Conservation (phyloP, 92 coral and sea anemone genomes). For the Zoanthus gigantus region DNA sequence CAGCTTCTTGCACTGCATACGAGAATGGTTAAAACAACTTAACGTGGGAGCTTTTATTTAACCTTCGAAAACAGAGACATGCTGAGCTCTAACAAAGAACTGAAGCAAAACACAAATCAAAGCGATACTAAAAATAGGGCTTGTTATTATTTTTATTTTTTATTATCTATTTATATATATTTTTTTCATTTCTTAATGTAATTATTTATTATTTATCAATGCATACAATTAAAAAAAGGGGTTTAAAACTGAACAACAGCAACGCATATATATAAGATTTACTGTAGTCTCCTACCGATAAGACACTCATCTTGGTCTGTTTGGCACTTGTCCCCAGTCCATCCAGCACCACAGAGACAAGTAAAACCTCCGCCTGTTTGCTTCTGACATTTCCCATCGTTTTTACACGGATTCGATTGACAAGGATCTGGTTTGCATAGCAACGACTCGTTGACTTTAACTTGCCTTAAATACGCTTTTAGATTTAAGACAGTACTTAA, state of each 20-base stretch:
- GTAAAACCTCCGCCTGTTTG: conserved; percentile 54
- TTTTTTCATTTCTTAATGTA: too few species aligned
- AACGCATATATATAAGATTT: not conserved
- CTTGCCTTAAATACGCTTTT: conserved; percentile 59
- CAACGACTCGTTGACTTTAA: conserved; percentile 62
- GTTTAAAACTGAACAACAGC: not conserved
- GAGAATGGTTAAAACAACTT: too few species aligned
- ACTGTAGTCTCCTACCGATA: conserved; percentile 58
- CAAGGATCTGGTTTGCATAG: conserved; percentile 85
- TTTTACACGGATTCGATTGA: conserved; percentile 76
- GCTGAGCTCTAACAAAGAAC: too few species aligned
- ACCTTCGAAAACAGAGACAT: too few species aligned
- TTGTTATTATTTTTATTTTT: too few species aligned
- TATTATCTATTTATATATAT: too few species aligned
- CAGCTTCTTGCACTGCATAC: too few species aligned
- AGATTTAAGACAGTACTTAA: conserved; percentile 58
- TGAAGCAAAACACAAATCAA: too few species aligned
- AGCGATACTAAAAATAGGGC: too few species aligned
- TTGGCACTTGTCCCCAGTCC: conserved; percentile 91
- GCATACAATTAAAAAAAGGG: too few species aligned
- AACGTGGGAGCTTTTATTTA: too few species aligned
- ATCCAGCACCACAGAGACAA: conserved; percentile 85
- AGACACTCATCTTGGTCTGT: conserved; percentile 81
- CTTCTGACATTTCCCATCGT: conserved; percentile 76
- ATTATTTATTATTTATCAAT: too few species aligned